phyloP scores from a whole-genome alignment of 2,888 invertebrate genomes.

The Tinea pellionella region DNA sequence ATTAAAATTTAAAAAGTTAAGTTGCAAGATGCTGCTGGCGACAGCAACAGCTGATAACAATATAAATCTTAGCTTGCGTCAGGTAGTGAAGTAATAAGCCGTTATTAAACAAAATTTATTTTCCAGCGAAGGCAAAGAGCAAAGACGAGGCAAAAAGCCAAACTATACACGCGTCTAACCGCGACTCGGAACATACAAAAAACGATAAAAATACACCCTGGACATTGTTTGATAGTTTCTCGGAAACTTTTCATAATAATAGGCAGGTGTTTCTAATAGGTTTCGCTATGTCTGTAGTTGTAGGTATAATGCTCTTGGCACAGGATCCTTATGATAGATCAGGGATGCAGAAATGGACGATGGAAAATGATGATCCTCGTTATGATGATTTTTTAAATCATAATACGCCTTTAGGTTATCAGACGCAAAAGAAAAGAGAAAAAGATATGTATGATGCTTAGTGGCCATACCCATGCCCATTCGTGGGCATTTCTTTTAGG shows the following conservation, averaged over 20 bases:
- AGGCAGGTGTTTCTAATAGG: slow-evolving; percentile 34
- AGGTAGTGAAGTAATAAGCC: too few relatives aligned
- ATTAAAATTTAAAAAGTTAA: too few relatives aligned
- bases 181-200: slow-evolving; percentile 31
- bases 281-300: slow-evolving; percentile 30
- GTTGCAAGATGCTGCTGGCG: too few relatives aligned
- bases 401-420: slow-evolving; percentile 42
- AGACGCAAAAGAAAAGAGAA: slow-evolving; percentile 30
- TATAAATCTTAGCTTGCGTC: too few relatives aligned
- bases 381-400: slow-evolving; percentile 19
- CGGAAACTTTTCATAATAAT: slow-evolving; percentile 35
- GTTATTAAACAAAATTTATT: slow-evolving; percentile 34
- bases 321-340: slow-evolving; percentile 29
- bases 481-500: too few relatives aligned
- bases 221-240: slow-evolving; percentile 40
- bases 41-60: too few relatives aligned
- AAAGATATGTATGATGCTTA: slow-evolving; percentile 41
- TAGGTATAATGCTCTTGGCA: slow-evolving; percentile 20
- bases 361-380: slow-evolving; percentile 19
- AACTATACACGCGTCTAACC: slow-evolving; percentile 25
- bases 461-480: too few relatives aligned
- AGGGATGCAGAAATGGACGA: slow-evolving; percentile 22
- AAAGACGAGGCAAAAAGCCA: slow-evolving; percentile 20
- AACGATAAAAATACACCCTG: not conserved
- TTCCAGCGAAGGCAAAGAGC: slow-evolving; percentile 49